These are phyloP conservation scores for Pomatostomus ruficeps DNA, from an alignment of 2,113 vertebrate species.

Conservation along the genomic window DNA sequence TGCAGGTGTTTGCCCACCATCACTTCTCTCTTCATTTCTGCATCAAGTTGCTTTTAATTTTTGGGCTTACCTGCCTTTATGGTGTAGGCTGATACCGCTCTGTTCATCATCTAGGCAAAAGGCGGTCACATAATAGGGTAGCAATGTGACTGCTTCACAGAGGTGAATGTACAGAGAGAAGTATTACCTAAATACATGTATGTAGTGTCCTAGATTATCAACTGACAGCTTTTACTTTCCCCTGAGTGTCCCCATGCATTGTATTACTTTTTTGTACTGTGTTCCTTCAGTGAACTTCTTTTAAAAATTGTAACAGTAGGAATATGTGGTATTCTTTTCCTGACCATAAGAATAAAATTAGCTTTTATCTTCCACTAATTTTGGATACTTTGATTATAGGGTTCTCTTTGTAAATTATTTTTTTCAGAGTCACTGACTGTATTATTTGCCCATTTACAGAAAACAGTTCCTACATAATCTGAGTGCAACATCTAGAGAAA, in stretches of 20 bases:
- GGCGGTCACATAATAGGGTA: fast-evolving
- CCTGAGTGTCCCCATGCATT: not conserved
- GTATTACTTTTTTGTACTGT: not conserved
- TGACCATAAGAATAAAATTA: not conserved
- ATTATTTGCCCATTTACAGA: not conserved
- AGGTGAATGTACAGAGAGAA: not conserved
- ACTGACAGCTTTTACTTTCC: not conserved
- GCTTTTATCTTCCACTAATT: not conserved
- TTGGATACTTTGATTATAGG: not conserved
- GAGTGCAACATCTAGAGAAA: not conserved
- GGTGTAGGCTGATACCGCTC: not conserved
- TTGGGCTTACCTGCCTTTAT: not conserved
- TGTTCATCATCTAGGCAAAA: not conserved
- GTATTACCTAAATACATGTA: not conserved
- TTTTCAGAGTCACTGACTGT: not conserved
- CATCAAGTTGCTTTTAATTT: not conserved
- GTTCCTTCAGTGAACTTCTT: not conserved
- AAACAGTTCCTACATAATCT: not conserved
- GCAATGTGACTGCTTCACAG: not conserved
- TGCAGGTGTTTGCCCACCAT: not conserved
- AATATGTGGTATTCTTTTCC: not conserved
- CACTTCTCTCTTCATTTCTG: not conserved
- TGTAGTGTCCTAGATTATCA: not conserved
- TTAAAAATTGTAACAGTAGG: not conserved
- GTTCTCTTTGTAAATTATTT: not conserved